Percentiles rank a stretch among this genome's conserved stretches.
Conservation (phyloP, 2,888 invertebrate genomes). For the Apodemia hepburni region DNA sequence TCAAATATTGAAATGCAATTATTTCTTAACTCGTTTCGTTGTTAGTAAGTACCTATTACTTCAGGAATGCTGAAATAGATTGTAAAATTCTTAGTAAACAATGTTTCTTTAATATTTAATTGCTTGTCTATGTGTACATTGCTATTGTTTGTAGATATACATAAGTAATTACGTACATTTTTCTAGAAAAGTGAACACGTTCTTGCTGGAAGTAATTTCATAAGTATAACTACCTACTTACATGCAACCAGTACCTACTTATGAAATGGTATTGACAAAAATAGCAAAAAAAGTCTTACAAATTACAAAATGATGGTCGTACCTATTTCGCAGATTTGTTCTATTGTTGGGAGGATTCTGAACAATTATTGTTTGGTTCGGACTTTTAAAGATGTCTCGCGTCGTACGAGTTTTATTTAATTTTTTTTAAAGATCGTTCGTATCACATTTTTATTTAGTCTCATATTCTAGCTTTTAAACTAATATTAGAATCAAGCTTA, state of each 20-base stretch:
- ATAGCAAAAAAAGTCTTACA: too few relatives aligned
- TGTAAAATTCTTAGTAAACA: neutral
- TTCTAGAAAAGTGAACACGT: neutral
- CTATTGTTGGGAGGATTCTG: too few relatives aligned
- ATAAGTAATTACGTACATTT: neutral
- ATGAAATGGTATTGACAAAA: too few relatives aligned
- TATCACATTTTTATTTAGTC: too few relatives aligned
- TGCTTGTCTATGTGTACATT: neutral
- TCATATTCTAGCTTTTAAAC: too few relatives aligned
- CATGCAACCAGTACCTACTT: neutral
- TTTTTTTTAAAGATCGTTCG: too few relatives aligned
- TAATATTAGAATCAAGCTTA: too few relatives aligned
- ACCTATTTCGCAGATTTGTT: neutral
- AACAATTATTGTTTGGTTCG: too few relatives aligned
- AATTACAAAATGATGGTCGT: too few relatives aligned
- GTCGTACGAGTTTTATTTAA: too few relatives aligned
- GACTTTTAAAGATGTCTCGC: too few relatives aligned
- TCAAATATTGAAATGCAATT: neutral
- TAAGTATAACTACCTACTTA: neutral
- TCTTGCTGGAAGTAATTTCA: neutral
- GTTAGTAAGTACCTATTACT: conserved; percentile 5
- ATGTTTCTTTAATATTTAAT: neutral
- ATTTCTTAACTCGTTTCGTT: conserved; percentile 4
- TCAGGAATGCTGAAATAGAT: neutral
- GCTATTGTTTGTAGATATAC: neutral